These are phyloP conservation scores for Aptenodytes patagonicus DNA, from an alignment of 2,113 vertebrate genomes.

Conservation along the genomic window DNA sequence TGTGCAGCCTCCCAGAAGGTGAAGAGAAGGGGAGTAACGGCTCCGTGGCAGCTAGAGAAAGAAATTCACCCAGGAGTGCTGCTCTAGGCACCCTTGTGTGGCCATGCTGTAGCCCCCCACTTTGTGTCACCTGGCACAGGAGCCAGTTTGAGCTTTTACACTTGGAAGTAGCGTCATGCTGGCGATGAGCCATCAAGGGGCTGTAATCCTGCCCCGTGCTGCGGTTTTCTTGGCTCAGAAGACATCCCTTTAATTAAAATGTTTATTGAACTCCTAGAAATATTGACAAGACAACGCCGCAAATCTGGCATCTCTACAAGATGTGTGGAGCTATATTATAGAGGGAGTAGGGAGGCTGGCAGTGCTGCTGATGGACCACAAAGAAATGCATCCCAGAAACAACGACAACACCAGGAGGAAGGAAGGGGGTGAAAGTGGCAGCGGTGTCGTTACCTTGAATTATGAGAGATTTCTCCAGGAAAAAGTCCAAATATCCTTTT, in stretches of 20 bases:
- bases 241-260: conserved; percentile 57
- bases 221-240: not conserved
- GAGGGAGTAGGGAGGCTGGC: conserved; percentile 7
- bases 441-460: conserved; percentile 56
- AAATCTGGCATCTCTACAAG: conserved; percentile 47
- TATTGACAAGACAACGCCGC: conserved; percentile 27
- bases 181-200: not conserved
- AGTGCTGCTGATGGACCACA: not conserved
- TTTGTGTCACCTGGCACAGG: not conserved
- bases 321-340: conserved; percentile 18
- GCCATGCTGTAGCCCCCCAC: rapidly evolving
- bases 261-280: conserved; percentile 38
- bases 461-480: conserved; percentile 61
- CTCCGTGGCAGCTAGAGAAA: not conserved
- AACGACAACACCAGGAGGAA: not conserved
- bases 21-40: not conserved
- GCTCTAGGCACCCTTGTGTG: not conserved
- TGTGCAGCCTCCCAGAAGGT: not conserved
- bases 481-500: conserved; percentile 60
- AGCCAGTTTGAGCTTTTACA: not conserved
- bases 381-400: conserved; percentile 52
- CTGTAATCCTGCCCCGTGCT: not conserved
- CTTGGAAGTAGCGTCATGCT: not conserved
- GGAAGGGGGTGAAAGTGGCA: conserved; percentile 1
- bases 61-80: not conserved